These are phyloP conservation scores for Oreortyx pictus DNA, from an alignment of 2,797 vertebrate genomes.

Conservation along the genomic window DNA sequence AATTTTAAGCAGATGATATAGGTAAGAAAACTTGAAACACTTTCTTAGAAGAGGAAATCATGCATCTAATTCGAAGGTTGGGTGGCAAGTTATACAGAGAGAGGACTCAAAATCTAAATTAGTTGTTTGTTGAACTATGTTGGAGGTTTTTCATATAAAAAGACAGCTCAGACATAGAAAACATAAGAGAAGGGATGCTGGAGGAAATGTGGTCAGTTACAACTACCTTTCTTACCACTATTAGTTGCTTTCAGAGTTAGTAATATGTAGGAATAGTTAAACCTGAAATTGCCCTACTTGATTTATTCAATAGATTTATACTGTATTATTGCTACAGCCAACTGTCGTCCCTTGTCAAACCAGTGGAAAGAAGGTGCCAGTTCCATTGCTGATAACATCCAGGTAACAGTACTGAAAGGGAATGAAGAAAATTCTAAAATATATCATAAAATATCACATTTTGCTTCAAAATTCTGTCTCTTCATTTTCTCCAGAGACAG, in stretches of 20 bases:
- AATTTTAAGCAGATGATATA: neutral
- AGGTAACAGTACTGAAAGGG: fast-evolving
- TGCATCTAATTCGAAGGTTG: neutral
- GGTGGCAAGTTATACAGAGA: neutral
- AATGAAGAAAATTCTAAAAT: neutral
- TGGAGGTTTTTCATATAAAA: neutral
- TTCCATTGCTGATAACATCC: neutral
- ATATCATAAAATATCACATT: neutral
- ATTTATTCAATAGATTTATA: neutral
- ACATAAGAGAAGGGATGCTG: neutral
- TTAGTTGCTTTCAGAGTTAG: neutral
- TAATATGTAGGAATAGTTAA: neutral
- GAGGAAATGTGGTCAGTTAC: neutral
- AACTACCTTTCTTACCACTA: neutral
- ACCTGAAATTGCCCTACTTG: neutral
- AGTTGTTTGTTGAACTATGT: neutral
- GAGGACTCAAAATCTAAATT: neutral
- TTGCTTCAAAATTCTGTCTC: neutral
- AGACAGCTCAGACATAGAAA: neutral
- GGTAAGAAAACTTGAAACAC: neutral
- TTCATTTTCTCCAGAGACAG: neutral
- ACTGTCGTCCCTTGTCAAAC: neutral
- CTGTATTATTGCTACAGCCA: neutral
- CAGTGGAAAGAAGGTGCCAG: neutral
- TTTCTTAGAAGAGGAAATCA: neutral